phyloP scores from a whole-genome alignment of 2,797 vertebrate genomes.

The Galaxias olidus region DNA sequence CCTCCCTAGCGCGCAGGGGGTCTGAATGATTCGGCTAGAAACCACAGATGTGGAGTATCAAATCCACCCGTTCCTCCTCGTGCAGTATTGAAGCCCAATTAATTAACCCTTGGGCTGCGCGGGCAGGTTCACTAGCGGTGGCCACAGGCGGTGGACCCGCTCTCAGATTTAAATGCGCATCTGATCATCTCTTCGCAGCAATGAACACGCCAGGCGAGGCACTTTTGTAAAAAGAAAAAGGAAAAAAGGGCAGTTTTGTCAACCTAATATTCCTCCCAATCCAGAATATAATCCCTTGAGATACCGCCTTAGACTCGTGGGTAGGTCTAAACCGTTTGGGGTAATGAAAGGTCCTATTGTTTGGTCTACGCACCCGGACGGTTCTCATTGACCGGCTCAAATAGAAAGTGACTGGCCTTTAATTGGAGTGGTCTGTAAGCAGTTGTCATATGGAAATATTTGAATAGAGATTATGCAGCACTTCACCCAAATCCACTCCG shows the following conservation, averaged over 20 bases:
- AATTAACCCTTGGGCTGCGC: slow-evolving; percentile 92
- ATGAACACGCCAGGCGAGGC: slow-evolving; percentile 81
- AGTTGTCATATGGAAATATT: slow-evolving; percentile 86
- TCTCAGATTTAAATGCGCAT: slow-evolving; percentile 96
- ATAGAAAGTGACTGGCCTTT: slow-evolving; percentile 82
- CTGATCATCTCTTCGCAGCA: slow-evolving; percentile 88
- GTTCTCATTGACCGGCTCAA: slow-evolving; percentile 57
- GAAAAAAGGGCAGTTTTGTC: slow-evolving; percentile 80
- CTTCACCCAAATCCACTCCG: slow-evolving; percentile 81
- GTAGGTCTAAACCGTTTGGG: slow-evolving; percentile 63
- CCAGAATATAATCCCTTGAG: slow-evolving; percentile 86
- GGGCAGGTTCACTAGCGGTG: slow-evolving; percentile 84
- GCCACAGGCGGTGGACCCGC: slow-evolving; percentile 85
- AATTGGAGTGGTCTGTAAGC: slow-evolving; percentile 73
- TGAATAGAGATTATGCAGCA: slow-evolving; percentile 80
- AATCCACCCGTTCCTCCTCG: slow-evolving; percentile 86
- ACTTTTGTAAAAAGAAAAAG: slow-evolving; percentile 78
- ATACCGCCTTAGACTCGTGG: slow-evolving; percentile 82
- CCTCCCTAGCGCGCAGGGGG: slow-evolving; percentile 83
- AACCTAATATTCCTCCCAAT: slow-evolving; percentile 81
- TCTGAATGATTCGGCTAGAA: slow-evolving; percentile 82
- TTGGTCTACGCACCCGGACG: slow-evolving; percentile 76
- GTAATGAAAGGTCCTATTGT: slow-evolving; percentile 85
- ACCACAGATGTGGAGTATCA: slow-evolving; percentile 95
- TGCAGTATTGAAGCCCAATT: slow-evolving; percentile 87